These are phyloP conservation scores for Epistrophella euchroma DNA, from an alignment of 2,888 invertebrate species.

Conservation along the genomic window DNA sequence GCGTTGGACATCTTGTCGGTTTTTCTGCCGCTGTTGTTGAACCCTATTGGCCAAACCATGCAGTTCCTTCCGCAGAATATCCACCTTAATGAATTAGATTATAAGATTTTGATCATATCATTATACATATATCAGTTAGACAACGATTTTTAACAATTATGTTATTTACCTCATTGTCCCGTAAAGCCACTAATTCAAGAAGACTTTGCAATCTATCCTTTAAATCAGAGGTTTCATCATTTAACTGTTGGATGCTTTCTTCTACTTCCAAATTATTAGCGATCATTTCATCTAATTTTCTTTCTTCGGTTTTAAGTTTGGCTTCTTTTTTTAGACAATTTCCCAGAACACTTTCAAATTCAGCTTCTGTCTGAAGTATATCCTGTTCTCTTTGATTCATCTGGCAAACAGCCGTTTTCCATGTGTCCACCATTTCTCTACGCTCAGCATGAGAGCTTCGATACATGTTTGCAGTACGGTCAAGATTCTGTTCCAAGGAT, in stretches of 20 bases:
- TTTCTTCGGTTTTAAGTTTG: constrained; percentile 84
- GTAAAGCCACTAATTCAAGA: constrained; percentile 80
- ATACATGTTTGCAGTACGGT: constrained; percentile 85
- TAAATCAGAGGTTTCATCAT: constrained; percentile 81
- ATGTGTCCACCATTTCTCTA: constrained; percentile 88
- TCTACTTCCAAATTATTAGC: constrained; percentile 85
- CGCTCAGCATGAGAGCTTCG: constrained; percentile 87
- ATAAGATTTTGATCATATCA: neutral
- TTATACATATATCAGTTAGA: neutral
- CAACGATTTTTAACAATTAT: neutral
- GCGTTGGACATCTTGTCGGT: constrained; percentile 78
- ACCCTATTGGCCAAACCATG: constrained; percentile 80
- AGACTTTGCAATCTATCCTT: constrained; percentile 82
- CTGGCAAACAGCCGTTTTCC: constrained; percentile 89
- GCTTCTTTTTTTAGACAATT: constrained; percentile 81
- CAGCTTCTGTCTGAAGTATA: constrained; percentile 85
- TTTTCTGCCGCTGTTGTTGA: constrained; percentile 80
- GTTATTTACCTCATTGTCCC: constrained; percentile 83
- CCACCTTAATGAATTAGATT: constrained; percentile 76
- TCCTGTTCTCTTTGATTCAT: constrained; percentile 89
- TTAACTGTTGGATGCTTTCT: constrained; percentile 82
- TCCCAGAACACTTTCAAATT: constrained; percentile 78
- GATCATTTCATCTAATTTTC: constrained; percentile 85
- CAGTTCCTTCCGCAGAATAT: constrained; percentile 80
- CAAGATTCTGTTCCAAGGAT: constrained; percentile 85